A percentile compares a stretch with the other conserved stretches of the same genome.
Conservation (phyloP, 2,888 invertebrate genomes). For the Oscheius sp. region DNA sequence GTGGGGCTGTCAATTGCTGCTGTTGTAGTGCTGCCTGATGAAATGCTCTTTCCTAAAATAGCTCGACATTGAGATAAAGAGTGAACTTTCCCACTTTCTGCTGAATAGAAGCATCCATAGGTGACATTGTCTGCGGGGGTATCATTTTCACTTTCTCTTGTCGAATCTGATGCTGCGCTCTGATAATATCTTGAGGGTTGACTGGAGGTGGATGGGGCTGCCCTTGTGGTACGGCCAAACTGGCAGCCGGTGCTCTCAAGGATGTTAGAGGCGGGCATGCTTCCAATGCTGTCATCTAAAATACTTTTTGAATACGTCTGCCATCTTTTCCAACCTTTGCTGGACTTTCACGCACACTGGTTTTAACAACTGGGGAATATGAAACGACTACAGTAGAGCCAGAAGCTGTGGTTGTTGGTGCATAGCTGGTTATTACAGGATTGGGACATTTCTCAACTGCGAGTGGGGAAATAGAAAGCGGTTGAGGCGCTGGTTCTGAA, state of each 20-base stretch:
- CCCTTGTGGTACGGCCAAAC: neutral
- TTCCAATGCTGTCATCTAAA: slow-evolving; percentile 7
- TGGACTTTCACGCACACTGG: neutral
- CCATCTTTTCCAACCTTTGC: neutral
- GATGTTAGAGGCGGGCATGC: slow-evolving; percentile 19
- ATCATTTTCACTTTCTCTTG: slow-evolving; percentile 24
- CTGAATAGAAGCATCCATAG: slow-evolving; percentile 8
- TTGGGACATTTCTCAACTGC: neutral
- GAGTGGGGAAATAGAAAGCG: neutral
- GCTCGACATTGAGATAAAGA: neutral
- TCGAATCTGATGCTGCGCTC: neutral
- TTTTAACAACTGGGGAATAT: neutral
- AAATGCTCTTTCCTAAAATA: slow-evolving; percentile 18
- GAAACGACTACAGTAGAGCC: neutral
- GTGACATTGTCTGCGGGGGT: slow-evolving; percentile 14
- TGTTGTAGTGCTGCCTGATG: slow-evolving; percentile 28
- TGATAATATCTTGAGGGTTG: slow-evolving; percentile 7
- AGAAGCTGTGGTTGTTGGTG: neutral
- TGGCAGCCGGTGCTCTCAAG: neutral
- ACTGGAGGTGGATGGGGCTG: slow-evolving; percentile 1
- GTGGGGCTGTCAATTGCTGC: neutral
- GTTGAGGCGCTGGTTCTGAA: neutral
- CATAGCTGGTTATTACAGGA: neutral
- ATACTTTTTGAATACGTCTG: neutral
- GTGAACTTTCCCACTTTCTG: slow-evolving; percentile 3